Base-by-base conservation (phyloP, 2,113 vertebrate species). In the Hyperoodon ampullatus region DNA sequence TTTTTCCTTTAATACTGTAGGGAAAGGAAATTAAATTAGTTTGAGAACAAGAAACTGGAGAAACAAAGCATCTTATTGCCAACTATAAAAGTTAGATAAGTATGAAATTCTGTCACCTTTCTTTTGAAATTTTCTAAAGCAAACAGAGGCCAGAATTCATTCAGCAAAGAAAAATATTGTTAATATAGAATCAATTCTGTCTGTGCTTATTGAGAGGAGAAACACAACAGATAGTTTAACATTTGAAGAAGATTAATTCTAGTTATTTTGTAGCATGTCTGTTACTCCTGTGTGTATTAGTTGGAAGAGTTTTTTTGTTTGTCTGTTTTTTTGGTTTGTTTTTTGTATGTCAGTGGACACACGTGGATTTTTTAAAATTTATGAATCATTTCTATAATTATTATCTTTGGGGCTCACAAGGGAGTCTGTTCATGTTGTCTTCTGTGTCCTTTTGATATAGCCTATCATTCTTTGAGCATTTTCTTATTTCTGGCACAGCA, bases 11-110 rank as follows among this genome's bases (percentile, higher is more conserved):
- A 68, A 70, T 93, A 33, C 2, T 90, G 24, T 47, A 61, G 7
- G 21, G 30, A 61, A 63, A 80, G 30, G 35, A 88, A 97, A 55
- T 86, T 90, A 88, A 88, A 68, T 58, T 70, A 78, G 55, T 65
- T 53, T 72, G 53, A 88, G 58, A 85, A 42, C 65, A 88, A 92
- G 53, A 75, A 80, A 87, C 30, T 84, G 8, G 44, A 80, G 23
- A 75, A 75, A 42, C 6, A 90, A 81, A 86, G 16, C 44, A 26
- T 77, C 60, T 66, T 85, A 71, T 39, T 88, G 53, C 21, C 35
- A 70, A 47, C 47, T 58, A 0, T 92, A 72, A 65, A 71, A 58
- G 88, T 81, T 66, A 86, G 53, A 61, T 33, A 42, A 30, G 5
- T 44, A 6, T 78, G 39, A 82, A 50, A 44, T 82, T 68, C 77